Conservation (phyloP, 2,797 vertebrate species). For the Cryptoblepharus egeriae region DNA sequence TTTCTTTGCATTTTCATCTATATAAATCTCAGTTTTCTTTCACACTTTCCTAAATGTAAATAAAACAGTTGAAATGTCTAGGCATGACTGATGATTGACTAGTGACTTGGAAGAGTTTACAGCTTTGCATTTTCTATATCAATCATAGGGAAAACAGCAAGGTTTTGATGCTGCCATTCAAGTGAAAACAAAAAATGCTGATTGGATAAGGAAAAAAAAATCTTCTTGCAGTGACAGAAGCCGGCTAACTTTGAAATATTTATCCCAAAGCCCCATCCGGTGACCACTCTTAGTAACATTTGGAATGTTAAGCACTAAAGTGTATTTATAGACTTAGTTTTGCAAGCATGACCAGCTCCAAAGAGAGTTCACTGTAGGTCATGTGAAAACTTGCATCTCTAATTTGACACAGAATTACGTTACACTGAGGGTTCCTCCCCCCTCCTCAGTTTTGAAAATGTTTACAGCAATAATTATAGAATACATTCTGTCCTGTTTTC, state of each 20-base stretch:
- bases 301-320: slow-evolving; percentile 37
- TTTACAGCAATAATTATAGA: not conserved
- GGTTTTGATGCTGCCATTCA: slow-evolving; percentile 5
- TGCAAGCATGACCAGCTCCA: not conserved
- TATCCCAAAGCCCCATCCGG: not conserved
- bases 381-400: slow-evolving; percentile 52
- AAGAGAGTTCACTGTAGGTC: slow-evolving; percentile 51
- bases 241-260: slow-evolving; percentile 24
- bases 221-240: slow-evolving; percentile 33
- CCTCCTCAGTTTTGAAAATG: slow-evolving; percentile 38
- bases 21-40: slow-evolving; percentile 17
- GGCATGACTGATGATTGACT: not conserved
- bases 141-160: slow-evolving; percentile 16
- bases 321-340: slow-evolving; percentile 27
- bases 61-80: slow-evolving; percentile 1
- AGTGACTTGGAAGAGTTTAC: not conserved
- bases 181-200: not conserved
- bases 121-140: slow-evolving; percentile 30
- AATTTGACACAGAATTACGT: slow-evolving; percentile 28
- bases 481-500: not conserved
- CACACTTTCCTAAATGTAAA: not conserved
- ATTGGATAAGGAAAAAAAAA: slow-evolving; percentile 28
- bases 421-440: slow-evolving; percentile 17
- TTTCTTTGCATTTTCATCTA: no score
- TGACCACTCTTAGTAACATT: slow-evolving; percentile 6